A percentile compares a stretch with the other conserved stretches of the same genome.
Conservation (phyloP, 30 jellyfish, hydroid and myxozoan species). For the Pseudorhiza aurosa region DNA sequence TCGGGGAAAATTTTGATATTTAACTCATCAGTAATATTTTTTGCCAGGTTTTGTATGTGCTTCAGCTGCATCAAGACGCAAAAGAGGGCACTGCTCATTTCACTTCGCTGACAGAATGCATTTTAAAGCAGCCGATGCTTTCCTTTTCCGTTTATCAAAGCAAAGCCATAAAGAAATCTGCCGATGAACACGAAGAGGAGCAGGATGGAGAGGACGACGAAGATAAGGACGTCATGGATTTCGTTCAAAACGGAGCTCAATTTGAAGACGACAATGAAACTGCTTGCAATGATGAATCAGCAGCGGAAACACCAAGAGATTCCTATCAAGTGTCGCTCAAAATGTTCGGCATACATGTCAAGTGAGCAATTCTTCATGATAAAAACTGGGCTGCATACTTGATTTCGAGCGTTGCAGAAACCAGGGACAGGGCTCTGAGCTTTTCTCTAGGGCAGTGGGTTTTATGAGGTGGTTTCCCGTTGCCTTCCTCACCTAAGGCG, state of each 20-base stretch:
- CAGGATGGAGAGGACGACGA: conserved; percentile 37
- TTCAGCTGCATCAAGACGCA: conserved; percentile 66
- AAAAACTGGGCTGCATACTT: too few relatives aligned
- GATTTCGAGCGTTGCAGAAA: too few relatives aligned
- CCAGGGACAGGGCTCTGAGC: too few relatives aligned
- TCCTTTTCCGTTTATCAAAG: conserved; percentile 72
- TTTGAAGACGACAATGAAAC: conserved; percentile 6
- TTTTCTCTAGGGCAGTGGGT: too few relatives aligned
- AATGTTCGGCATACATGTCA: conserved; percentile 76
- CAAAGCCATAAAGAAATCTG: conserved; percentile 45
- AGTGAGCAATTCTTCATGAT: conserved; percentile 42
- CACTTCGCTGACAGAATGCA: conserved; percentile 79
- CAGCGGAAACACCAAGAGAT: background rate
- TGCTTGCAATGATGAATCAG: background rate
- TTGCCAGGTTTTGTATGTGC: conserved; percentile 80
- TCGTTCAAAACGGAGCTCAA: conserved; percentile 25
- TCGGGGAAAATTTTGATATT: too few relatives aligned
- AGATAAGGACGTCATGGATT: conserved; percentile 34
- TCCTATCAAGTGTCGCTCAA: conserved; percentile 55
- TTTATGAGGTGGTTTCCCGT: too few relatives aligned
- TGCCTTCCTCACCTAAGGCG: too few relatives aligned
- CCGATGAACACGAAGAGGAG: conserved; percentile 30
- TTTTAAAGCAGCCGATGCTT: conserved; percentile 84
- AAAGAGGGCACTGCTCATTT: conserved; percentile 69
- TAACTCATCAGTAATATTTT: background rate